Base-by-base conservation (phyloP, 2,888 invertebrate species). In the Athalia rosae region DNA sequence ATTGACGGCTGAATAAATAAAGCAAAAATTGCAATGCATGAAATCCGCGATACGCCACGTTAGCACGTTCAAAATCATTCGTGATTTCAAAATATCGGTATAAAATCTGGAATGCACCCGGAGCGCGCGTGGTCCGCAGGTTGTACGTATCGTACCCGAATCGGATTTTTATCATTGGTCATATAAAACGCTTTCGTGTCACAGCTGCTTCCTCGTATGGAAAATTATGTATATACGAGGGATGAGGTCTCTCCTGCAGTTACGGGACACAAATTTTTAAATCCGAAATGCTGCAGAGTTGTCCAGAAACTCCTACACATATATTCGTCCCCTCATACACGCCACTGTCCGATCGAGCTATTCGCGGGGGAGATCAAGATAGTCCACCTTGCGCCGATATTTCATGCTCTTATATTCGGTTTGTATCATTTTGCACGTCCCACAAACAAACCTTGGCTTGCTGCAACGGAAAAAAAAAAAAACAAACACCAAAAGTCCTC, bases 301-400 rank as follows among this genome's bases (percentile, higher is more conserved):
- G 45, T 58, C 50, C 58, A 41, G 58, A 71, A 71, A 58, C 45
- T 71, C 45, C 61, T 1, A 13, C 13, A 53, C 53, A 11, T 53
- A n/a, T n/a, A n/a, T 11, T 15, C 53, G 11, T n/a, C n/a, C 58
- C 9, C 71, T 28, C 28, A 28, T 2, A 28, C 28, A 28, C 28
- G 28, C 28, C 28, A 28, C 28, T 56, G 71, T 45, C 71, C 43
- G 58, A 71, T 59, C 74, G 74, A 45, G 47, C n/a, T 62, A 59
- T 74, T 13, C 74, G 61, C 50, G 6, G 13, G 71, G 48, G 74
- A 74, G 74, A 74, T 74, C 74, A 50, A 74, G 74, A 71, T 74
- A 74, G 74, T 61, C 74, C 74, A 74, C 74, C 74, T 74, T 74
- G 74, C 74, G 48, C 74, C 74, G 62, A 61, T 74, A 50, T 74